Evolutionary conservation across 2,888 invertebrate genomes (phyloP), one percentile per base, ranked within the genome.

Genomic region (Melolontha melolontha): DNA sequence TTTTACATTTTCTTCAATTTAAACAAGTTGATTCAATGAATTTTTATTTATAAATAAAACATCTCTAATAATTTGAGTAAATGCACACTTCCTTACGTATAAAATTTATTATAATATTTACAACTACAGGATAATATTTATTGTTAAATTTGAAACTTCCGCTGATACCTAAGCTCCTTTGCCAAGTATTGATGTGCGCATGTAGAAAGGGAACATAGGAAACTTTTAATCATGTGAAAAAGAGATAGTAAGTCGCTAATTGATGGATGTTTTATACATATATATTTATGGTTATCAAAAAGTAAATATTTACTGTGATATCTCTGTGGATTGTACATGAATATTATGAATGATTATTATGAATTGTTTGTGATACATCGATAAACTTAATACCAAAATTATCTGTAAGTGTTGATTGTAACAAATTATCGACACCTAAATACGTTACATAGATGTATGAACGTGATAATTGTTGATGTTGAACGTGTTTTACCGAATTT

Each of bases 291-390:
- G 68, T 71, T 67, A 59, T 68, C 65, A 57, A 57, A 70, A 70
- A 66, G 71, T 71, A 71, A 71, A 71, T 70, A 71, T 71, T 71
- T 68, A 66, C 64, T 65, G 51, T 65, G 52, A 54, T 66, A 52
- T 41, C 22, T 22, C 50, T 49, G 50, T 42, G 55, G 44, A 67
- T 64, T 59, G 14, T 44, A 59, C 29, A 34, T 29, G 59, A 59
- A 59, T 63, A 49, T 49, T 52, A 44, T 55, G 55, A 44, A 52
- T 57, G 47, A 51, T 17, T 68, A 27, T 41, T 51, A 16, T 62
- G 44, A 50, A 41, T 51, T 51, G 65, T 49, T 65, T 50, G 57
- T 68, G 52, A 64, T 57, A 41, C 57, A 44, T 47, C 50, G 68
- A 65, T 63, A 57, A 57, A 22, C 41, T 50, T 57, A 68, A 65